Evolutionary conservation across 2,797 vertebrate species (phyloP).

Genomic region (Rhinichthys osculus): DNA sequence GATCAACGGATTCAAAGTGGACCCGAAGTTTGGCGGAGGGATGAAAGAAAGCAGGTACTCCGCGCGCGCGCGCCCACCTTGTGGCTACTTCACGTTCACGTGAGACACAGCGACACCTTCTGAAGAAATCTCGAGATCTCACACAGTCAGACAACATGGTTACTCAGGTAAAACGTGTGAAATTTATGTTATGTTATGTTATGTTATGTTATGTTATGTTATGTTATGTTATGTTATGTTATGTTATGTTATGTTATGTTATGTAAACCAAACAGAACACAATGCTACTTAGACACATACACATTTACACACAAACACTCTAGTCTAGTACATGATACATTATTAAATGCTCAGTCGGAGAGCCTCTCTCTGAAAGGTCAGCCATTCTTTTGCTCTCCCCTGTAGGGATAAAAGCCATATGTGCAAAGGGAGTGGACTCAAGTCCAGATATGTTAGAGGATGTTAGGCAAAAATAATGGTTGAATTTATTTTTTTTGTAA

Average conservation of each 20-base stretch:
- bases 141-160: background rate
- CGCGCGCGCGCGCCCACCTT: background rate
- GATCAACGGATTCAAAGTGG: background rate
- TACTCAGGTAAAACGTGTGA: background rate
- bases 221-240: too few relatives aligned
- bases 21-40: background rate
- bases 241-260: background rate
- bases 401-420: slow-evolving; percentile 18
- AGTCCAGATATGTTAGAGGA: background rate
- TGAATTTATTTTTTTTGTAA: background rate
- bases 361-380: slow-evolving; percentile 48
- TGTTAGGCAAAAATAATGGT: background rate
- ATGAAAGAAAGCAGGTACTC: background rate
- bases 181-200: background rate
- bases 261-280: background rate
- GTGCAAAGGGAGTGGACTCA: background rate
- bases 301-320: background rate
- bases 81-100: background rate
- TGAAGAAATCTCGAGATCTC: slow-evolving; percentile 4
- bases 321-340: slow-evolving; percentile 14
- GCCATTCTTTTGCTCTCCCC: slow-evolving; percentile 24
- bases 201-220: background rate
- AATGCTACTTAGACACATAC: background rate
- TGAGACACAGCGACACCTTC: slow-evolving; percentile 54
- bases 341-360: slow-evolving; percentile 33